A percentile compares a stretch with the other conserved stretches of the same genome.
Evolutionary conservation across 2,888 invertebrate species (phyloP).

Genomic region (Pseudococcus longispinus): DNA sequence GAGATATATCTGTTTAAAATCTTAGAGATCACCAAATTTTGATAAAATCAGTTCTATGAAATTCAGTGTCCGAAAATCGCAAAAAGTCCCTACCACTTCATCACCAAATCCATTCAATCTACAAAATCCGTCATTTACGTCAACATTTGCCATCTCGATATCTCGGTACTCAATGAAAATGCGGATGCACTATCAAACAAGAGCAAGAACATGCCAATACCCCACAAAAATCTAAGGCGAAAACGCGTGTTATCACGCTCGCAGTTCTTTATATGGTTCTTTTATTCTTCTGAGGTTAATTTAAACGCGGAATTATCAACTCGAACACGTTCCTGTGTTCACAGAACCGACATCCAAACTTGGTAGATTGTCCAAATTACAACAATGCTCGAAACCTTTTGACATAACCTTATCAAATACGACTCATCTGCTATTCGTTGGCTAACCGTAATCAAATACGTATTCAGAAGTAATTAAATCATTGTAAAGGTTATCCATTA

Average conservation of each 20-base stretch:
- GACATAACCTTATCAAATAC: neutral
- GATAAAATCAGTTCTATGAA: no score
- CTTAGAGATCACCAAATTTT: no score
- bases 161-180: neutral
- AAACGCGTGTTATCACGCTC: neutral
- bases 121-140: no score
- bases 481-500: neutral
- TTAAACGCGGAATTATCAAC: neutral
- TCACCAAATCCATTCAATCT: no score
- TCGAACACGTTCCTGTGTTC: constrained; percentile 6
- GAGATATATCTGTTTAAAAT: no score
- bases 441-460: neutral
- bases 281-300: neutral
- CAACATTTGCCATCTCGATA: neutral
- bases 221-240: neutral
- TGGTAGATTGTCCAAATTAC: neutral
- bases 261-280: neutral
- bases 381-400: neutral
- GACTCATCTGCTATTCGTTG: neutral
- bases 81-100: no score
- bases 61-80: no score
- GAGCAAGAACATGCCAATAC: neutral
- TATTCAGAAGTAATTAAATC: neutral
- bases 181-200: neutral
- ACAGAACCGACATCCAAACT: neutral